A percentile compares a stretch with the other conserved stretches of the same genome.
Conservation (phyloP, 2,113 vertebrate genomes). For the Passer montanus region DNA sequence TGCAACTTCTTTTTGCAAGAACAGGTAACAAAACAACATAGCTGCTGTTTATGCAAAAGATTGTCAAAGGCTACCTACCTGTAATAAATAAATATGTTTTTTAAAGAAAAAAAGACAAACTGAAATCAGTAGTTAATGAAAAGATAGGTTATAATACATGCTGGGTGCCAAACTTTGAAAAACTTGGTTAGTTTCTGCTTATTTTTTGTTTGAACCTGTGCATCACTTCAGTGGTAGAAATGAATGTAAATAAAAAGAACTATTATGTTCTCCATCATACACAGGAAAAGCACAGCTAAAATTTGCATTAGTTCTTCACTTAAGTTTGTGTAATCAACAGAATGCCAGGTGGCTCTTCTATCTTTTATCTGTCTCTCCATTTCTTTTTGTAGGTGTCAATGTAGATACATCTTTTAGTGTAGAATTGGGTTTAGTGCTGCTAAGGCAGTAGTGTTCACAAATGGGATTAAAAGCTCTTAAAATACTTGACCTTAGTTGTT, state of each 20-base stretch:
- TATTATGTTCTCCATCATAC: background rate
- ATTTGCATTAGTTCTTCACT: background rate
- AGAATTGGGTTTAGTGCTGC: background rate
- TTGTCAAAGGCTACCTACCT: background rate
- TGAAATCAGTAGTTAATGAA: background rate
- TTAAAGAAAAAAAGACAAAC: background rate
- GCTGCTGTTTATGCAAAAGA: background rate
- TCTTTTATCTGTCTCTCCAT: background rate
- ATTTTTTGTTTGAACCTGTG: background rate
- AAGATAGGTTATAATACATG: background rate
- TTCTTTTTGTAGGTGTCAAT: background rate
- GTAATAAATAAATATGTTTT: background rate
- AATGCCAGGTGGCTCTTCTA: background rate
- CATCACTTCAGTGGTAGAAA: background rate
- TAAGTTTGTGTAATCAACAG: background rate
- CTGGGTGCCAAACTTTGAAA: background rate
- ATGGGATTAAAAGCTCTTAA: background rate
- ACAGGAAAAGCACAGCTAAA: background rate
- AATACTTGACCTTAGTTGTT: background rate
- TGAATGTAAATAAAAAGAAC: background rate
- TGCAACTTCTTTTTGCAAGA: conserved; percentile 92
- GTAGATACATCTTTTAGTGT: background rate
- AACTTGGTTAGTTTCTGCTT: background rate
- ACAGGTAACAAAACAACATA: conserved; percentile 77
- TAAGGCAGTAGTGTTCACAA: background rate